Evolutionary conservation across 2,888 invertebrate genomes (phyloP).

Genomic region (Spatulosminthurus flaviceps): DNA sequence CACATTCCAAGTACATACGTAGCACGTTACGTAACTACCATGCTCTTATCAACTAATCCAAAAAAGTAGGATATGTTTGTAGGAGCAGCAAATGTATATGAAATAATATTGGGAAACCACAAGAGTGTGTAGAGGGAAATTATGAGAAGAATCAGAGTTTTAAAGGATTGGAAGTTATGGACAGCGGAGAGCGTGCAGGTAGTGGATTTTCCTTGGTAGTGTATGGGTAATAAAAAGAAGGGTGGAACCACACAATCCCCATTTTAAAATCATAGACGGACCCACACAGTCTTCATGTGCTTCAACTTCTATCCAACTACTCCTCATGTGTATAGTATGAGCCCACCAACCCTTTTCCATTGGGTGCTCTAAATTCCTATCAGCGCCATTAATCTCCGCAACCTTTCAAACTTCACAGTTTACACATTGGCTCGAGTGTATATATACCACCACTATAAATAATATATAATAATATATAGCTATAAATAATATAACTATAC

Average conservation of each 20-base stretch:
- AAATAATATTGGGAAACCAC: constrained; percentile 1
- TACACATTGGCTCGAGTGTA: too few species aligned
- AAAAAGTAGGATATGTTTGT: too few species aligned
- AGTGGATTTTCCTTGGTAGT: not conserved
- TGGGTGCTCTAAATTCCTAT: constrained; percentile 41
- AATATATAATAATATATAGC: too few species aligned
- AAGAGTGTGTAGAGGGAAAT: not conserved
- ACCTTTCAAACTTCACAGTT: not conserved
- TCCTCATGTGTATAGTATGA: not conserved
- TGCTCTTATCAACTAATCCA: too few species aligned
- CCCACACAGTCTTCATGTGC: not conserved
- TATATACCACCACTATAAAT: too few species aligned
- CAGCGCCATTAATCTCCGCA: constrained; percentile 41
- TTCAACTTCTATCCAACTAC: not conserved
- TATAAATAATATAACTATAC: too few species aligned
- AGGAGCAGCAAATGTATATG: too few species aligned
- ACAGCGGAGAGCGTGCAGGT: constrained; percentile 9
- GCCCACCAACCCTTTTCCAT: constrained; percentile 21
- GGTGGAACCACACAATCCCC: constrained; percentile 37
- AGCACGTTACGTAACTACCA: too few species aligned
- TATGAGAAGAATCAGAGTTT: not conserved
- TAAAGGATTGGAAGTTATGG: not conserved
- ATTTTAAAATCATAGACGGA: constrained; percentile 26
- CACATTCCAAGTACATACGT: too few species aligned
- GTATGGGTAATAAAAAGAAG: constrained; percentile 36